Evolutionary conservation across 2,113 vertebrate genomes (phyloP), one percentile per base, ranked within the genome.

Genomic region (Physeter macrocephalus): DNA sequence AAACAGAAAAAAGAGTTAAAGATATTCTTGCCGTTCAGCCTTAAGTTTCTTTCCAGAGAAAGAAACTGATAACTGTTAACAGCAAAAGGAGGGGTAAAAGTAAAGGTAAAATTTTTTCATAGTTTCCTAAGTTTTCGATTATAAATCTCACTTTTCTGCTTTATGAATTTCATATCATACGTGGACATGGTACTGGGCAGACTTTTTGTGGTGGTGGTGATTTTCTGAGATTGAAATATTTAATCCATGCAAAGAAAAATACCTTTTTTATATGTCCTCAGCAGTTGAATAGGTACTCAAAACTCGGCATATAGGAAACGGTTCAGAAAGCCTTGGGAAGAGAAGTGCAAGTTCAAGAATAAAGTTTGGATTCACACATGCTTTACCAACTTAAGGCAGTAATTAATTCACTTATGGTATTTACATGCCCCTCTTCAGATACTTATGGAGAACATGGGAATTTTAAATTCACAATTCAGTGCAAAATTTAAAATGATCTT

Each of bases 301-400:
- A 97, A 62, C 90, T 95, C 88, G 67, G 90, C 83, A 92, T 92
- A 92, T 93, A 95, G 1, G 7, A 93, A 97, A 97, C 86, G 52
- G 94, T 90, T 96, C 92, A 97, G 94, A 98, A 98, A 96, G 85
- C 90, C 67, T 97, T 98, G 77, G 93, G 96, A 97, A 97, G 74
- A 96, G 89, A 97, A 98, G 92, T 75, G 25, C 78, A 81, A 64
- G 69, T 74, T 97, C 81, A 96, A 97, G 94, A 97, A 98, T 90
- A 97, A 98, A 97, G 85, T 97, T 98, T 98, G 96, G 97, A 96
- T 97, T 98, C 97, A 82, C 94, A 78, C 90, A 96, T 95, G 69
- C 85, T 97, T 96, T 90, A 82, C 78, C 92, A 91, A 92, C 96
- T 96, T 89, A 90, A 98, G 97, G 91, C 41, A 78, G 92, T 96